Conservation (phyloP, 1,140 invertebrate genomes). For the Battus philenor region DNA sequence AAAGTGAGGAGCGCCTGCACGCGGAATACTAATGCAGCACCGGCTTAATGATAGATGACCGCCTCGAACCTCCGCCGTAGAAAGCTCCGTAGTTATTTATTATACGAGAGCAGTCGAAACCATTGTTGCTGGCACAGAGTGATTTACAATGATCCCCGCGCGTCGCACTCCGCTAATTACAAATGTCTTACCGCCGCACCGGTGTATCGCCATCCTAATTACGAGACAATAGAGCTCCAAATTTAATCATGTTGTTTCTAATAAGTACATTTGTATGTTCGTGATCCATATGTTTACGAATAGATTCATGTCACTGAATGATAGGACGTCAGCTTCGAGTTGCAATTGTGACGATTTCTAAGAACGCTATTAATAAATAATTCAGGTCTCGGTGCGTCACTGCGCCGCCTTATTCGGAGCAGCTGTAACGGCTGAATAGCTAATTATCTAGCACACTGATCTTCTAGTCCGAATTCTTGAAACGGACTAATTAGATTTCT, state of each 20-base stretch:
- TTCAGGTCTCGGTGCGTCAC: slow-evolving; percentile 14
- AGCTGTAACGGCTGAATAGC: slow-evolving; percentile 1
- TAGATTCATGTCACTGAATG: slow-evolving; percentile 25
- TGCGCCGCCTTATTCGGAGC: slow-evolving; percentile 1
- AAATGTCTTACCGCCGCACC: slow-evolving; percentile 7
- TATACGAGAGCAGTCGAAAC: slow-evolving; percentile 36
- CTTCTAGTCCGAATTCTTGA: too few relatives aligned
- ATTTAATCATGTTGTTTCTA: slow-evolving; percentile 11
- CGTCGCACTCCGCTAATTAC: slow-evolving; percentile 24
- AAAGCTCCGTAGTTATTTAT: slow-evolving; percentile 52
- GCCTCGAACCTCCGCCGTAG: slow-evolving; percentile 42
- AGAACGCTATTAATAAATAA: slow-evolving; percentile 20
- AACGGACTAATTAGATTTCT: too few relatives aligned
- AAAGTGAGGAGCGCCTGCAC: slow-evolving; percentile 56
- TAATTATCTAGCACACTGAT: slow-evolving; percentile 9
- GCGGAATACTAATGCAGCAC: slow-evolving; percentile 43
- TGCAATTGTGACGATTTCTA: slow-evolving; percentile 22
- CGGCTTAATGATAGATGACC: slow-evolving; percentile 54
- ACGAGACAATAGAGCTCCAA: not conserved
- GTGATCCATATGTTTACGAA: slow-evolving; percentile 16
- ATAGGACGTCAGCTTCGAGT: slow-evolving; percentile 21
- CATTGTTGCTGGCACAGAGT: slow-evolving; percentile 41
- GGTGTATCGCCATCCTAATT: not conserved
- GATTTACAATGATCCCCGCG: slow-evolving; percentile 42
- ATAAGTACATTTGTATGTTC: slow-evolving; percentile 8